Base-by-base conservation (phyloP, 2,113 vertebrate genomes). In the Mola mola region DNA sequence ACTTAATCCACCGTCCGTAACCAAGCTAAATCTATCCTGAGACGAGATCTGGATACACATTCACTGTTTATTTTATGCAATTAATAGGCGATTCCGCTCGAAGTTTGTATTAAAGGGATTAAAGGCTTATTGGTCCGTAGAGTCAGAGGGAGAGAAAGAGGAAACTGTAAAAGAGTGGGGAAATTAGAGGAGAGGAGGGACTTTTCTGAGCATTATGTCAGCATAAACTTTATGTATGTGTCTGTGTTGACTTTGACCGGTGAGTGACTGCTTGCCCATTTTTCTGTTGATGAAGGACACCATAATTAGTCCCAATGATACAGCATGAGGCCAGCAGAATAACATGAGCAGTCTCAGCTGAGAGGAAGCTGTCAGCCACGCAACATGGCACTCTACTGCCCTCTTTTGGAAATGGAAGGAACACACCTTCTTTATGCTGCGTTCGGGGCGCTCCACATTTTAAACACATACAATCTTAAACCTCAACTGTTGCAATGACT, bases 291-390 rank as follows among this genome's bases (percentile, higher is more conserved):
- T 82, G 84, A 91, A 85, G 81, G 88, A 76, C 69, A 52, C 75
- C 52, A 77, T 92, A 92, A 92, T 92, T 91, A 90, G 76, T 92
- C 91, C 87, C 91, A 66, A 34, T 83, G 89, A 91, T 92, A 92
- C 78, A 34, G 50, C 29, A 22, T 9, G 21, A 51, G 41, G 26
- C 33, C 44, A 55, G 49, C 60, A 24, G 66, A 60, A 2, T 19
- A 38, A 61, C 41, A 17, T 15, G 33, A 58, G 28, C 37, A 63
- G 33, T 13, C 46, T 16, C 25, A 66, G 28, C 48, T 44, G 47
- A 2, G 67, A 25, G 26, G 36, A n/a, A 4, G 24, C 33, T 46
- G 16, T 8, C 1, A 11, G 26, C 5, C 24, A 22, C 25, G 13
- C 51, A 65, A 61, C 61, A 20, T 63, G 80, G 65, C 17, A 31